Evolutionary conservation across 2,113 vertebrate genomes (phyloP), one percentile per base, ranked within the genome.

Genomic region (Hoplias malabaricus): DNA sequence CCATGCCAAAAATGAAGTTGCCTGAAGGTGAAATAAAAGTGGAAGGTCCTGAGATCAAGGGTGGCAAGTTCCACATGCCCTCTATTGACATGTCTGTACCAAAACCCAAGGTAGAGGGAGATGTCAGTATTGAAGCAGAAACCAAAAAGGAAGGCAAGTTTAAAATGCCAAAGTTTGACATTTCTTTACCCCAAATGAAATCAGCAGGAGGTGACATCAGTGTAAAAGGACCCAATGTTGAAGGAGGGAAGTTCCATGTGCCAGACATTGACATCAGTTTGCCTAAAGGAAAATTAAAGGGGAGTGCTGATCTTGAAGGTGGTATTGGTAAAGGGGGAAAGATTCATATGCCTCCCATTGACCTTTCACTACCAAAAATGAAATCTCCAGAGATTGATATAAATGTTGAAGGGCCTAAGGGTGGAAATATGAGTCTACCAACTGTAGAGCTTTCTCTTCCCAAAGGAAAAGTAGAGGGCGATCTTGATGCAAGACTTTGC

Each of bases 391-490:
- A 54, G 29, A 25, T 12, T 2, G 68, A 75, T 14, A 10, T 80
- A 1, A 33, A 79, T 1, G 21, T 76, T 12, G 71, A 63, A 12
- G 40, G 69, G 12, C 23, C 82, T 6, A 78, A 61, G 0, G 80
- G 83, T 69, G 84, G 77, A n/a, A 29, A 74, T 16, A 43, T 75
- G 25, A 59, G 12, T 50, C 9, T 88, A 2, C 85, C 86, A 0
- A 81, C 84, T 21, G 61, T 88, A 0, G 53, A 86, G 36, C 67
- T 90, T 0, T 88, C 86, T 0, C 43, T 89, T 10, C 87, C 86
- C 4, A 73, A 85, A 34, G 83, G 84, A 0, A 87, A 86, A 56
- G 19, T 38, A 46, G 71, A 81, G 3, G 75, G 72, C 36, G 68
- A 83, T 12, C n/a, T 84, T 27, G 43, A 84, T 31, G 50, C 82